A percentile compares a stretch with the other conserved stretches of the same genome.
These are phyloP conservation scores for Noturus placidus DNA, from an alignment of 2,113 vertebrate species.

Conservation along the genomic window DNA sequence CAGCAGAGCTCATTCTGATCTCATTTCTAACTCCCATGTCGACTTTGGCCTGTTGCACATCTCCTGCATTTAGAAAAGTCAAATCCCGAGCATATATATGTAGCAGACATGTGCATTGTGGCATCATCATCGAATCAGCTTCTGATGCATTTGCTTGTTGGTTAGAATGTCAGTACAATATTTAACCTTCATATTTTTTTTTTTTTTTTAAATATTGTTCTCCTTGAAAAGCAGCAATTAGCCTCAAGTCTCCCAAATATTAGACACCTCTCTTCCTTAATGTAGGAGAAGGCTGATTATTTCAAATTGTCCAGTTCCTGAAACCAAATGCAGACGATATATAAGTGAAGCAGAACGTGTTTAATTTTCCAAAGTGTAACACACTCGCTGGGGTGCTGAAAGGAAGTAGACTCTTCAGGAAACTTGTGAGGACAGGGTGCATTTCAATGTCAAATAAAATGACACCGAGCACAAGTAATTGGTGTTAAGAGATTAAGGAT, in stretches of 20 bases:
- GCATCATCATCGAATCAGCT: conserved; percentile 35
- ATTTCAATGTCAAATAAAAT: background rate
- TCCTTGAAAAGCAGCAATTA: conserved; percentile 11
- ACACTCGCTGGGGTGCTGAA: background rate
- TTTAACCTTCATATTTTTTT: background rate
- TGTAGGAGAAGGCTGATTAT: background rate
- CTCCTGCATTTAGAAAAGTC: conserved; percentile 49
- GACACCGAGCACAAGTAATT: background rate
- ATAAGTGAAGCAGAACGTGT: background rate
- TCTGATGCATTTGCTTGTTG: conserved; percentile 38
- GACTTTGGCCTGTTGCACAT: conserved; percentile 40
- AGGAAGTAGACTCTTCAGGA: background rate
- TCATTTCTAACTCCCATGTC: conserved; percentile 42
- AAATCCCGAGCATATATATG: conserved; percentile 37
- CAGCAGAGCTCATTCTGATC: conserved; percentile 28
- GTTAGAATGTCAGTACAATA: background rate
- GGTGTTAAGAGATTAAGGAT: background rate
- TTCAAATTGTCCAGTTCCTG: background rate
- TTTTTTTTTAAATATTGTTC: too few relatives aligned
- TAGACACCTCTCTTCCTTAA: background rate
- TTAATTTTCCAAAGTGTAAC: background rate
- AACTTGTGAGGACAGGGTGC: background rate
- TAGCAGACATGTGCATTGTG: conserved; percentile 33
- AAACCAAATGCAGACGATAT: background rate
- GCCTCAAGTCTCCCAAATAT: background rate